Percentiles rank a stretch among this genome's conserved stretches.
These are phyloP conservation scores for Martes martes DNA, from an alignment of 2,113 vertebrate genomes.

Conservation along the genomic window DNA sequence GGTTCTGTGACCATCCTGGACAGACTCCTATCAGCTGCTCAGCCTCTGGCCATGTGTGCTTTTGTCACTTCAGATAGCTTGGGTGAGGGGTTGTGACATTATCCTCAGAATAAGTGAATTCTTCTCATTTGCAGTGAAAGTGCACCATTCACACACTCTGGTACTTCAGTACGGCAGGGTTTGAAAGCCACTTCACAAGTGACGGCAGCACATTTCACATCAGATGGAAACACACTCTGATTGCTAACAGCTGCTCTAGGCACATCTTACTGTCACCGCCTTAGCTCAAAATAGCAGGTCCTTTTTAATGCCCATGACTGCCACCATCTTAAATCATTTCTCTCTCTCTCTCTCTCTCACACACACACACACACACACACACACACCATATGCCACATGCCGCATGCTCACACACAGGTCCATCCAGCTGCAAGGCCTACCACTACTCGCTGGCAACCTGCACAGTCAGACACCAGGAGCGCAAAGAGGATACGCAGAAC, in stretches of 20 bases:
- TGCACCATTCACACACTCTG: background rate
- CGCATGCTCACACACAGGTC: background rate
- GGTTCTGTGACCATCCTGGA: background rate
- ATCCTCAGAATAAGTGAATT: background rate
- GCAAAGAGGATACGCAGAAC: background rate
- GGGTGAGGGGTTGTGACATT: background rate
- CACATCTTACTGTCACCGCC: background rate
- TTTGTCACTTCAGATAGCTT: background rate
- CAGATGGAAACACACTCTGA: background rate
- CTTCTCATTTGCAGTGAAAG: constrained; percentile 2
- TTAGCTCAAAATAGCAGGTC: background rate
- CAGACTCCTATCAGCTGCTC: background rate
- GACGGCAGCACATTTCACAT: background rate
- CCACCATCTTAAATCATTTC: background rate
- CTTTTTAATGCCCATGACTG: background rate
- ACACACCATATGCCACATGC: background rate
- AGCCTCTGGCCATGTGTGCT: background rate
- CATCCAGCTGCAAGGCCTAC: background rate
- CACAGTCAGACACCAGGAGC: background rate
- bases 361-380: background rate
- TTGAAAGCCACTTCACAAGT: background rate
- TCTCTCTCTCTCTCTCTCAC: too few species aligned
- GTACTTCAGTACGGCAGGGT: background rate
- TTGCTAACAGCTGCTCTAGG: background rate
- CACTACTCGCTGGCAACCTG: background rate